Evolutionary conservation across 92 coral and sea anemone genomes (phyloP), one percentile per base, ranked within the genome.

Genomic region (Epizoanthus fatuus): DNA sequence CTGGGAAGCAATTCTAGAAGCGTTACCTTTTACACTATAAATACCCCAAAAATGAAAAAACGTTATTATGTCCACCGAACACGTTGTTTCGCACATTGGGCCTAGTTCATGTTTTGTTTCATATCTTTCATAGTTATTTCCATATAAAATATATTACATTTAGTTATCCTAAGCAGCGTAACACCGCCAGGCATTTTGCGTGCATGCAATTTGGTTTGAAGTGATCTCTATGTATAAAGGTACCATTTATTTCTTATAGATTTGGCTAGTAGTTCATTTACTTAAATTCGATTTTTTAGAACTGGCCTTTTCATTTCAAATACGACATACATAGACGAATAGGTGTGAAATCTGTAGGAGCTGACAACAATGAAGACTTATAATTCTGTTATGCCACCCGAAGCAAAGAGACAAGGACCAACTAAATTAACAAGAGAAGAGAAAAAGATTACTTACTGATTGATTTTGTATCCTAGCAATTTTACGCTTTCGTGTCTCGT

Each of bases 291-390:
- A 19, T 77, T 77, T 39, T 2, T 10, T 8, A n/a, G 12, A 77
- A 60, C 25, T 38, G 57, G 49, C 16, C 17, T 39, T 77, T 20
- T 77, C 47, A 60, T 39, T 59, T 3, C 82, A 59, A 77, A 20
- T 12, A 19, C 17, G 57, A 47, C 14, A 13, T 64, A 1, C 57
- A 2, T 59, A 35, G 59, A 29, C 20, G 47, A 15, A 40, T 11
- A 77, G 70, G 82, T 55, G 82, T 62, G n/a, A 77, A 76, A 77
- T 58, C 70, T 20, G 69, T 77, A 77, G 70, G 63, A 77, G 3
- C 47, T 13, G 56, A 42, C 8, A 42, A 77, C 70, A 77, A 60
- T 60, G 25, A 0, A 10, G 44, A 44, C 22, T 25, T 10, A n/a
- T 15, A 42, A 77, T 39, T 60, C 42, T 19, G 58, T 59, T 60